Conservation (phyloP, 2,797 vertebrate species). For the Poecilia picta region DNA sequence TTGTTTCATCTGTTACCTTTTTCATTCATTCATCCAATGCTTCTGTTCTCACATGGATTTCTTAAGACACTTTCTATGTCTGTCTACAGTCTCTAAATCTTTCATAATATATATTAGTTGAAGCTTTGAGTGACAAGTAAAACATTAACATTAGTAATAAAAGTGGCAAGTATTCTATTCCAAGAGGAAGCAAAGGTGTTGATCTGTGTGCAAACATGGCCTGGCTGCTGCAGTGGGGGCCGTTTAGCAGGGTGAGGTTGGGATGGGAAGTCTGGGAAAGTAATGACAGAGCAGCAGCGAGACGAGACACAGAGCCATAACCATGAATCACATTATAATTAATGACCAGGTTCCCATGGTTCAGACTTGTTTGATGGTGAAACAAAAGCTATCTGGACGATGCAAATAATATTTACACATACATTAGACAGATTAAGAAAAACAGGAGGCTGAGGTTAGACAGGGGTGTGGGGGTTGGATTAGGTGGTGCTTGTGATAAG, state of each 20-base stretch:
- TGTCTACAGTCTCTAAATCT: too few species aligned
- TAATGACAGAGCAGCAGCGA: constrained; percentile 71
- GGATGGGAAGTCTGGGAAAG: constrained; percentile 76
- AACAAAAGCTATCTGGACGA: constrained; percentile 72
- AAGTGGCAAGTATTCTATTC: constrained; percentile 12
- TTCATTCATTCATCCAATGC: background rate
- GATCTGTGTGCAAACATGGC: constrained; percentile 17
- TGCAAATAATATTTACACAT: constrained; percentile 65
- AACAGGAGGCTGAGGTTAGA: constrained; percentile 10
- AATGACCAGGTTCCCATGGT: constrained; percentile 73
- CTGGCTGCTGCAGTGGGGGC: constrained; percentile 49
- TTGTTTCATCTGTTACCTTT: background rate
- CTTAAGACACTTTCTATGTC: too few species aligned
- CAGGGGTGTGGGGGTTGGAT: constrained; percentile 21
- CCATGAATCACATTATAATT: constrained; percentile 74
- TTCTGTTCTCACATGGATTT: too few species aligned
- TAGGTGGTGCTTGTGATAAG: constrained; percentile 52
- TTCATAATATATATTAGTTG: background rate
- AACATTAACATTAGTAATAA: background rate
- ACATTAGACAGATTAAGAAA: constrained; percentile 67
- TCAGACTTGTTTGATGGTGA: constrained; percentile 68
- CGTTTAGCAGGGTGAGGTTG: constrained; percentile 62
- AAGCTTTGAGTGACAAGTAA: background rate
- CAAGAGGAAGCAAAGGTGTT: constrained; percentile 36
- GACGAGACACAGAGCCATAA: constrained; percentile 69